A percentile compares a stretch with the other conserved stretches of the same genome.
phyloP scores from a whole-genome alignment of 2,113 vertebrate genomes.

The Nesogale talazaci region DNA sequence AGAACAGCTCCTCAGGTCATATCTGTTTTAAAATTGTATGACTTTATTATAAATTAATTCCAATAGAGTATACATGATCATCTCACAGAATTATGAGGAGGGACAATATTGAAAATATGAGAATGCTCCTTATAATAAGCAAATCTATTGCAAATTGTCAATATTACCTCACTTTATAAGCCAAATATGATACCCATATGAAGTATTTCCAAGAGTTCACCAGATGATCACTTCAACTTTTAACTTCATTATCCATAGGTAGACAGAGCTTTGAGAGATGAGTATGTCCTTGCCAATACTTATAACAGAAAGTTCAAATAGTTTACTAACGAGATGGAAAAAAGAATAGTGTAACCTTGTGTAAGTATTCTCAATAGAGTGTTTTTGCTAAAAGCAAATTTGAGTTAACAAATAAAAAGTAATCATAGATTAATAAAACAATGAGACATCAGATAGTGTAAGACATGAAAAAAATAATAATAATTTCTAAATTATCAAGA shows the following conservation, averaged over 20 bases:
- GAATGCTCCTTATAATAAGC: background rate
- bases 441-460: too few relatives aligned
- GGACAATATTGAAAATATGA: background rate
- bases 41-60: too few relatives aligned
- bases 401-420: background rate
- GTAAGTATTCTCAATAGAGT: background rate
- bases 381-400: background rate
- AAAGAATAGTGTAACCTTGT: background rate
- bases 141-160: background rate
- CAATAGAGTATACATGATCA: background rate
- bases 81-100: background rate
- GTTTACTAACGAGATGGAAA: background rate
- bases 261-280: background rate
- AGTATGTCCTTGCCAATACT: background rate
- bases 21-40: too few relatives aligned
- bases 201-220: background rate
- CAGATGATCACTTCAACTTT: background rate
- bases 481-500: too few relatives aligned
- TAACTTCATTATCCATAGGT: background rate
- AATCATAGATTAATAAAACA: too few relatives aligned
- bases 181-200: background rate
- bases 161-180: background rate
- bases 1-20: too few relatives aligned
- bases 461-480: too few relatives aligned
- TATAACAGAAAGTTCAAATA: background rate